Conservation (phyloP, 2,113 vertebrate genomes). For the Ptychochromis oligacanthus region DNA sequence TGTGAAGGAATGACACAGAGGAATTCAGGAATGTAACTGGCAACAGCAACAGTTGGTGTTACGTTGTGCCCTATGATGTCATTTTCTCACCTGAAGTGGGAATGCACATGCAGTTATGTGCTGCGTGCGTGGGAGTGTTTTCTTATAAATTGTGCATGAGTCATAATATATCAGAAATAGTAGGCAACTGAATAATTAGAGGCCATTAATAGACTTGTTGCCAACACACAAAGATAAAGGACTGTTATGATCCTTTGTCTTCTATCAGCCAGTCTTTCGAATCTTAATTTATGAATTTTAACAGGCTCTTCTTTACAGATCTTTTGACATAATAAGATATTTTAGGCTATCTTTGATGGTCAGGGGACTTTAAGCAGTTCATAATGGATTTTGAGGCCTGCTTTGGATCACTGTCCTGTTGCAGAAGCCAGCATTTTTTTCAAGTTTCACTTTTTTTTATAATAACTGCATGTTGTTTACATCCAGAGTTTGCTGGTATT, state of each 20-base stretch:
- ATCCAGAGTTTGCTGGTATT: neutral
- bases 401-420: neutral
- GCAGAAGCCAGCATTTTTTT: neutral
- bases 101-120: neutral
- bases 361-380: neutral
- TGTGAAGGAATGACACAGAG: constrained; percentile 49
- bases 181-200: constrained; percentile 8
- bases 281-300: neutral
- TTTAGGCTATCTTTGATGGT: neutral
- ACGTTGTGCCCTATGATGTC: constrained; percentile 23
- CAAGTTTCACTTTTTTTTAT: neutral
- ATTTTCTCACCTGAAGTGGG: constrained; percentile 14
- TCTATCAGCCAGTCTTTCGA: neutral
- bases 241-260: neutral
- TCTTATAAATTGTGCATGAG: neutral
- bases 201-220: neutral
- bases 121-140: neutral
- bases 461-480: neutral
- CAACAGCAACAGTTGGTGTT: constrained; percentile 45
- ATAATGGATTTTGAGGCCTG: neutral
- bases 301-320: neutral
- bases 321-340: neutral
- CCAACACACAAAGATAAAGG: neutral
- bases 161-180: constrained; percentile 3
- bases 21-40: constrained; percentile 54